Percentiles rank a stretch among this genome's conserved stretches.
Evolutionary conservation across 2,113 vertebrate species (phyloP).

Genomic region (Lates calcarifer): DNA sequence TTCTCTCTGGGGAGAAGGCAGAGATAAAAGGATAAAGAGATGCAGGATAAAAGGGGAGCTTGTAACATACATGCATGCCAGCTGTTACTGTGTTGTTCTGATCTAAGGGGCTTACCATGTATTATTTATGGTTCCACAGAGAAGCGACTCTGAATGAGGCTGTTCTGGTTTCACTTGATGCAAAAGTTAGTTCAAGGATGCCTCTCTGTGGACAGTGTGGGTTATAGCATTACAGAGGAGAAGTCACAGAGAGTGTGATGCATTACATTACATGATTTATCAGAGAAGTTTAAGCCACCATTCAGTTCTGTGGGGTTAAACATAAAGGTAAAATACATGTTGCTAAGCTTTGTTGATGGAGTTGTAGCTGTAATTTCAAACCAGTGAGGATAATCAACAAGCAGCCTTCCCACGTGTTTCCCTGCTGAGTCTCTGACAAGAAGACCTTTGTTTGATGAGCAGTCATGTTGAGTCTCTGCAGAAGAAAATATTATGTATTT

Average conservation of each 20-base stretch:
- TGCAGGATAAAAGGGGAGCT: slow-evolving; percentile 54
- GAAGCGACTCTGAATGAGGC: neutral
- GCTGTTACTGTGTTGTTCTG: slow-evolving; percentile 61
- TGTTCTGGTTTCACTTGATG: slow-evolving; percentile 11
- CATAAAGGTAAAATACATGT: too few species aligned
- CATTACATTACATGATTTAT: neutral
- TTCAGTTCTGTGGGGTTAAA: neutral
- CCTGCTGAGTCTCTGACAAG: neutral
- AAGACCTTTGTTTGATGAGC: neutral
- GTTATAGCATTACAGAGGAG: slow-evolving; percentile 53
- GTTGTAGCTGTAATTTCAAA: too few species aligned
- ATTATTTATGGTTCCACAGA: slow-evolving; percentile 51
- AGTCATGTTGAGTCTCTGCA: neutral
- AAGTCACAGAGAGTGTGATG: neutral
- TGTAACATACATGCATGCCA: slow-evolving; percentile 64
- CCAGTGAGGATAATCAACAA: too few species aligned
- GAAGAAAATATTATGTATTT: neutral
- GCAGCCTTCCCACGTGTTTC: neutral
- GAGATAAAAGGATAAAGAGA: slow-evolving; percentile 69
- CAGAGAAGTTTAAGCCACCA: neutral
- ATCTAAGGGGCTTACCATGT: slow-evolving; percentile 46
- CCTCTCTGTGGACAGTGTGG: slow-evolving; percentile 74
- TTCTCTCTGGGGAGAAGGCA: slow-evolving; percentile 29
- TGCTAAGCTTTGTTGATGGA: too few species aligned
- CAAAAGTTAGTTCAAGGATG: slow-evolving; percentile 48